A percentile compares a stretch with the other conserved stretches of the same genome.
Evolutionary conservation across 2,888 invertebrate species (phyloP).

Genomic region (Chalcis sispes): DNA sequence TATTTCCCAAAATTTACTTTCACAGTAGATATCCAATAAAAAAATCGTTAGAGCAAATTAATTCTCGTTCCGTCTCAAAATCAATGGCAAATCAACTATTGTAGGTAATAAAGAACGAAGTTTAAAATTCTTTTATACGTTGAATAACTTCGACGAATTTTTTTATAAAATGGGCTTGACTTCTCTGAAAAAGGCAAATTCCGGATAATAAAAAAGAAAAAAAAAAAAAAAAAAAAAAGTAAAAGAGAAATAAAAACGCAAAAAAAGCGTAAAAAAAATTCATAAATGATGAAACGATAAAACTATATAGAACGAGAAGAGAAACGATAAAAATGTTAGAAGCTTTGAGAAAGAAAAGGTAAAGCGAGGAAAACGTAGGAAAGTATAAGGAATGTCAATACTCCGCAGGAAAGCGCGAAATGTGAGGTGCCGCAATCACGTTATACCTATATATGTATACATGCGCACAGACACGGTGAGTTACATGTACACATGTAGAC

Average conservation of each 20-base stretch:
- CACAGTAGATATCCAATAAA: too few relatives aligned
- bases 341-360: not conserved
- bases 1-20: too few relatives aligned
- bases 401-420: conserved; percentile 1
- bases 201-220: not conserved
- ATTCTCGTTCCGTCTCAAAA: too few relatives aligned
- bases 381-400: conserved; percentile 33
- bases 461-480: not conserved
- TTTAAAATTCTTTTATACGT: not conserved
- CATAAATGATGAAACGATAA: too few relatives aligned
- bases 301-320: not conserved
- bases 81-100: too few relatives aligned
- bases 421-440: conserved; percentile 34
- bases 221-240: not conserved
- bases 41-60: too few relatives aligned
- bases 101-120: not conserved
- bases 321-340: not conserved
- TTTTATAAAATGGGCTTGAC: not conserved
- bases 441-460: not conserved
- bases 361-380: too few relatives aligned
- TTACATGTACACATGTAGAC: too few relatives aligned
- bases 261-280: conserved; percentile 2
- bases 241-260: not conserved
- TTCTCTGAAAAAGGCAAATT: conserved; percentile 12
- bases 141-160: conserved; percentile 13